A percentile compares a stretch with the other conserved stretches of the same genome.
Evolutionary conservation across 2,113 vertebrate genomes (phyloP).

Genomic region (Scortum barcoo): DNA sequence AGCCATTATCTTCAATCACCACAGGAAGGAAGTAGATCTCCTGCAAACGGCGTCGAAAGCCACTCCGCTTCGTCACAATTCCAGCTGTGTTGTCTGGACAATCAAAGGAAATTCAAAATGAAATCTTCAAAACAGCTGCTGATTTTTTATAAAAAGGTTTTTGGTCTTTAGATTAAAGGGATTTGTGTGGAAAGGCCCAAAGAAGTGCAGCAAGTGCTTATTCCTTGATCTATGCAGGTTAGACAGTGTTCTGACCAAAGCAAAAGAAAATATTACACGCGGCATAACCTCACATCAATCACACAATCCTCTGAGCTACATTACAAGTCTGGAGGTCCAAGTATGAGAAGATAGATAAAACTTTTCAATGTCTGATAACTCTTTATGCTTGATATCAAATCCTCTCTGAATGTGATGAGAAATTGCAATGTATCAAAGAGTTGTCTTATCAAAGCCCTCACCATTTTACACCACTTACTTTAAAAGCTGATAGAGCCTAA

Average conservation of each 20-base stretch:
- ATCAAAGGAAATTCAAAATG: background rate
- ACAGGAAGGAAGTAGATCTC: conserved; percentile 93
- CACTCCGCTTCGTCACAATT: conserved; percentile 89
- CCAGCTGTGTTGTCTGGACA: conserved; percentile 95
- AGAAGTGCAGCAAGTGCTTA: conserved; percentile 12
- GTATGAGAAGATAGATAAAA: conserved; percentile 4
- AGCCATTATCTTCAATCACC: conserved; percentile 94
- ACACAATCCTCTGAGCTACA: conserved; percentile 24
- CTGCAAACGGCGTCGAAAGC: conserved; percentile 92
- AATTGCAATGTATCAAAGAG: conserved; percentile 51
- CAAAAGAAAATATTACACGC: conserved; percentile 13
- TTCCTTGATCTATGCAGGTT: conserved; percentile 32
- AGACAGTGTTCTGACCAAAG: conserved; percentile 31
- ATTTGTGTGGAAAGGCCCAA: conserved; percentile 6
- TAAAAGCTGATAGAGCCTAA: conserved; percentile 12
- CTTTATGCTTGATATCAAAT: conserved; percentile 49
- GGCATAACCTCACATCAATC: conserved; percentile 40
- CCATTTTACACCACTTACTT: conserved; percentile 26
- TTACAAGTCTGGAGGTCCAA: conserved; percentile 26
- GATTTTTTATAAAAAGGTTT: background rate
- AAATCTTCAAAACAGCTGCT: background rate
- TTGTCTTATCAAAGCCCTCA: conserved; percentile 43
- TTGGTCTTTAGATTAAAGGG: background rate
- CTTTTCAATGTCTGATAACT: conserved; percentile 39
- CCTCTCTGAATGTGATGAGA: conserved; percentile 38